A percentile compares a stretch with the other conserved stretches of the same genome.
Evolutionary conservation across 2,888 invertebrate species (phyloP).

Genomic region (Microctonus hyperodae): DNA sequence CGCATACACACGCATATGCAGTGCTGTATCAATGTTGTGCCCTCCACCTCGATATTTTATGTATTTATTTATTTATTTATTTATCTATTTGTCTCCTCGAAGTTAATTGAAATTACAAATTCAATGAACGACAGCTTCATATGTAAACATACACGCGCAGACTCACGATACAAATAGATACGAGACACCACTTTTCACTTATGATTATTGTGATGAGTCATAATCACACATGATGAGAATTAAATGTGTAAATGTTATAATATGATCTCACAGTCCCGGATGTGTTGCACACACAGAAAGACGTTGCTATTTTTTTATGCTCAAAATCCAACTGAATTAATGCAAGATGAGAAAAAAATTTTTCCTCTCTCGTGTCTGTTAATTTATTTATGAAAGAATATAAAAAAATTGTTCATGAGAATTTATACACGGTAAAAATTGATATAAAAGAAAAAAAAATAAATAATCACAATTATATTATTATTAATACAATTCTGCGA

Average conservation of each 20-base stretch:
- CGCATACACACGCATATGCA: slow-evolving; percentile 7
- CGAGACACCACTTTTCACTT: neutral
- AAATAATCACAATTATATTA: no score
- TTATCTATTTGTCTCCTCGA: slow-evolving; percentile 3
- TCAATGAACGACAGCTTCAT: neutral
- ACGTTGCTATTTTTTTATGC: no score
- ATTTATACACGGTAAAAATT: no score
- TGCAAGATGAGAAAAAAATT: no score
- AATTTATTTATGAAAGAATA: no score
- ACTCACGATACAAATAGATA: neutral
- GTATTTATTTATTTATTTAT: neutral
- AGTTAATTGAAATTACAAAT: slow-evolving; percentile 7
- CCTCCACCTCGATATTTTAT: neutral
- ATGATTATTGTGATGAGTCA: slow-evolving; percentile 3
- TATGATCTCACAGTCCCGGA: neutral
- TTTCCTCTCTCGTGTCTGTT: no score
- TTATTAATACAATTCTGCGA: no score
- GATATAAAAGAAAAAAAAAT: no score
- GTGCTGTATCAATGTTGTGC: slow-evolving; percentile 15
- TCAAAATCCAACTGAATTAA: neutral
- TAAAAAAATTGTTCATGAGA: no score
- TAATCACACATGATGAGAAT: neutral
- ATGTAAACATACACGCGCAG: neutral
- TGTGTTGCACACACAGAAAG: neutral
- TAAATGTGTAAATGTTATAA: no score